Conservation (phyloP, 2,797 vertebrate species). For the Melanogrammus aeglefinus region DNA sequence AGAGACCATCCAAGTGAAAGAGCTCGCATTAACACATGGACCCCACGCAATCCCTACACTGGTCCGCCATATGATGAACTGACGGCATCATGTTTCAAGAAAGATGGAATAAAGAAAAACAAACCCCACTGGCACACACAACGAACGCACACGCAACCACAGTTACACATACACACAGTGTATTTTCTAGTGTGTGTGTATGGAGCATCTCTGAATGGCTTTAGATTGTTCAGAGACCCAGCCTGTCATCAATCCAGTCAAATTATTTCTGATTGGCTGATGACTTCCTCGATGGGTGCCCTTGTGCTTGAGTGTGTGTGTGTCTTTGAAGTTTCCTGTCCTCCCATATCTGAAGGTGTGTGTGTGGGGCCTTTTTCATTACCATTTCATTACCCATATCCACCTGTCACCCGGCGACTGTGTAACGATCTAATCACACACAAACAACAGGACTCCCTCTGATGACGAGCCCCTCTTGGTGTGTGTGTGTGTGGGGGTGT, state of each 20-base stretch:
- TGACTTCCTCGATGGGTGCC: constrained; percentile 76
- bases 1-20: background rate
- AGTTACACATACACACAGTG: too few species aligned
- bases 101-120: background rate
- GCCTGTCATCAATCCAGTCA: constrained; percentile 75
- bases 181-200: background rate
- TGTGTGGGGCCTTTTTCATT: constrained; percentile 53
- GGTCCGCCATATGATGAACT: background rate
- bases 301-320: constrained; percentile 47
- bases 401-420: constrained; percentile 61
- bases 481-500: constrained; percentile 10
- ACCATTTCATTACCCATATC: constrained; percentile 53
- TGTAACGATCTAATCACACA: constrained; percentile 76
- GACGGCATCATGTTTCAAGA: background rate
- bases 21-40: background rate
- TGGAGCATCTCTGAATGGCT: constrained; percentile 37
- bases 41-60: background rate
- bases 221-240: constrained; percentile 59
- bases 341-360: constrained; percentile 38
- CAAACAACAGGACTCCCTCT: constrained; percentile 76
- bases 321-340: constrained; percentile 26
- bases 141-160: too few species aligned
- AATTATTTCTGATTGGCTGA: constrained; percentile 82
- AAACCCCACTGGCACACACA: background rate
- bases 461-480: constrained; percentile 61